These are phyloP conservation scores for Pristionchus pacificus DNA, from an alignment of 1,140 invertebrate species.

Conservation along the genomic window DNA sequence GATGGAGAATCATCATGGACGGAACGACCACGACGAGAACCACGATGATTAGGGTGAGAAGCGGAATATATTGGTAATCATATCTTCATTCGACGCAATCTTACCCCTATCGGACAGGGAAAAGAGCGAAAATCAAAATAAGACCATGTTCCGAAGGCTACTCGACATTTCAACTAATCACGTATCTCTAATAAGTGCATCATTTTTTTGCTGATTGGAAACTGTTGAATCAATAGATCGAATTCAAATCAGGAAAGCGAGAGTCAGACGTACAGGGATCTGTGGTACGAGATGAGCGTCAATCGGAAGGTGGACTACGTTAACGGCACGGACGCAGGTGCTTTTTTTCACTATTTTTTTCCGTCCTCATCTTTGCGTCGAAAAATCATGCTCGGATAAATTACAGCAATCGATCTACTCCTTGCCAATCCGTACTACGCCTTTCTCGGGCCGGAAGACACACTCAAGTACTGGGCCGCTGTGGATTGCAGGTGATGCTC, in stretches of 20 bases:
- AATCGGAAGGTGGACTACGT: conserved; percentile 32
- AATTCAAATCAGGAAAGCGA: conserved; percentile 38
- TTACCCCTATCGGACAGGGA: too few species aligned
- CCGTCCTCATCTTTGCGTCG: too few species aligned
- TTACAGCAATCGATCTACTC: conserved; percentile 29
- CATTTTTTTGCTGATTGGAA: too few species aligned
- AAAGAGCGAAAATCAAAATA: too few species aligned
- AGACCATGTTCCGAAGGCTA: too few species aligned
- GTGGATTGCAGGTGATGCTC: conserved; percentile 34
- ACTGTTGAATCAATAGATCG: too few species aligned
- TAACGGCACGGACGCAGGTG: conserved; percentile 27
- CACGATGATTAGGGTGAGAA: conserved; percentile 39
- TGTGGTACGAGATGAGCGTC: conserved; percentile 38
- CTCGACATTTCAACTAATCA: too few species aligned
- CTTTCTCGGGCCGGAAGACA: conserved; percentile 36
- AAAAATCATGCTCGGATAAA: too few species aligned
- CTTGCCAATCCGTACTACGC: conserved; percentile 24
- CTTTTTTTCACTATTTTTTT: conserved; percentile 1
- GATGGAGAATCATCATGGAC: conserved; percentile 36
- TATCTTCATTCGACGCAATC: too few species aligned
- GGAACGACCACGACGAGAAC: conserved; percentile 35
- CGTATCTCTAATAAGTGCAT: too few species aligned
- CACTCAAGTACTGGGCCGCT: conserved; percentile 27
- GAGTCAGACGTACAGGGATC: conserved; percentile 25
- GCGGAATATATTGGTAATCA: too few species aligned